Conservation (phyloP, 2,797 vertebrate genomes). For the Amphiprion clarkii region DNA sequence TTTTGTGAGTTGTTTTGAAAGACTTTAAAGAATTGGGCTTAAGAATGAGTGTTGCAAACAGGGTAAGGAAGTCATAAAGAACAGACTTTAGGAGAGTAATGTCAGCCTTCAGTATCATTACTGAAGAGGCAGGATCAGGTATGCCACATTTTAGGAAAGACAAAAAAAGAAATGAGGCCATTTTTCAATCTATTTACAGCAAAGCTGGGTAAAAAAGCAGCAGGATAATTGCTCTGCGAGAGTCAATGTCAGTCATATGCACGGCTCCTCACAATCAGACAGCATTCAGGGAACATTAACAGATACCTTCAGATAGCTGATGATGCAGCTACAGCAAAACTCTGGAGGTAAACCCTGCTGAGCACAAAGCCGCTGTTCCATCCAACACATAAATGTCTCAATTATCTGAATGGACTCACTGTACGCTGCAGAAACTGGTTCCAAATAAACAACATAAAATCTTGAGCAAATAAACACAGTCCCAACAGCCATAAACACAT, state of each 20-base stretch:
- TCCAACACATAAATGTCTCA: conserved; percentile 50
- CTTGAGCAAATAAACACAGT: conserved; percentile 60
- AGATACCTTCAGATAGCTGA: background rate
- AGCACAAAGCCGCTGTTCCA: conserved; percentile 31
- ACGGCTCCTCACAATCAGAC: conserved; percentile 48
- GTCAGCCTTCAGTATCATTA: background rate
- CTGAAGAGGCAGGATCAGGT: background rate
- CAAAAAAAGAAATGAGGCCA: background rate
- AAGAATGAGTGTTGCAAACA: background rate
- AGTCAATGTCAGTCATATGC: conserved; percentile 36
- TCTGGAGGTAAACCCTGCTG: conserved; percentile 32
- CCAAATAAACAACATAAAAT: conserved; percentile 60
- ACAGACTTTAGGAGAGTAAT: background rate
- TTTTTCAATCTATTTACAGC: conserved; percentile 36
- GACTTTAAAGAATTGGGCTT: background rate
- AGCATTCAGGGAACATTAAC: conserved; percentile 40
- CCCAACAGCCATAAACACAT: conserved; percentile 60
- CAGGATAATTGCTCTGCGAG: conserved; percentile 42
- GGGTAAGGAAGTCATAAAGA: background rate
- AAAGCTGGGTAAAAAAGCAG: conserved; percentile 45
- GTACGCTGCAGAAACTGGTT: conserved; percentile 29
- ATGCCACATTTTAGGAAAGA: background rate
- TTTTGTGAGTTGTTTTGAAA: no score
- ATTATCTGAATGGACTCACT: conserved; percentile 42
- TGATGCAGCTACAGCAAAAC: conserved; percentile 21